These are phyloP conservation scores for Aurelia aurita DNA, from an alignment of 30 jellyfish, hydroid and myxozoan genomes.

Conservation along the genomic window DNA sequence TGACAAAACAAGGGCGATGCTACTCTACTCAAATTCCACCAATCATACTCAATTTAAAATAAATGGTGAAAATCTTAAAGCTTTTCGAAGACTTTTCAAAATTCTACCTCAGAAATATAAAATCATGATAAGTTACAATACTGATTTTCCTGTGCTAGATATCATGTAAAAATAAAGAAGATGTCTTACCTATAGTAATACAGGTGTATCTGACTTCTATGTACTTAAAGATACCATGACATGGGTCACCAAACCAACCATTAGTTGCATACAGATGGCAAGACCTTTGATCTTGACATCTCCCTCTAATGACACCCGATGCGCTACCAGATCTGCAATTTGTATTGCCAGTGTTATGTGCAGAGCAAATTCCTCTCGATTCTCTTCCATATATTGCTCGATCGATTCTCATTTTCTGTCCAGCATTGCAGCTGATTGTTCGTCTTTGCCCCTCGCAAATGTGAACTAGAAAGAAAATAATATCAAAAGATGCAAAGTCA, in stretches of 20 bases:
- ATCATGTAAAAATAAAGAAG: no score
- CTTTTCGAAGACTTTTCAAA: no score
- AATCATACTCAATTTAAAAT: no score
- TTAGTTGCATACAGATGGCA: conserved; percentile 38
- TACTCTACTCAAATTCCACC: no score
- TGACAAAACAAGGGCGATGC: no score
- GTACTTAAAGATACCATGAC: conserved; percentile 55
- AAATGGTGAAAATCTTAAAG: no score
- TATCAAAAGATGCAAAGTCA: no score
- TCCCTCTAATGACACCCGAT: conserved; percentile 10
- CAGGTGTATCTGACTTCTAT: conserved; percentile 60
- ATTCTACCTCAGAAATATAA: no score
- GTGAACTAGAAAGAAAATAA: conserved; percentile 5
- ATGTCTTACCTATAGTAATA: conserved; percentile 42
- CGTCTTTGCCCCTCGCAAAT: conserved; percentile 53
- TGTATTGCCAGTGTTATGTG: conserved; percentile 51
- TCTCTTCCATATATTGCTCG: conserved; percentile 75
- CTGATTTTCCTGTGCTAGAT: neutral
- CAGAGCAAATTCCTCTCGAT: conserved; percentile 21
- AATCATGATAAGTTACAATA: neutral
- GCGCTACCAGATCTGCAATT: conserved; percentile 58
- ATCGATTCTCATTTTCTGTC: conserved; percentile 43
- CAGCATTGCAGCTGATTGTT: conserved; percentile 48
- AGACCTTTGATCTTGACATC: conserved; percentile 29
- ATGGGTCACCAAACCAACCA: conserved; percentile 79